Evolutionary conservation across 2,113 vertebrate species (phyloP).

Genomic region (Tenebrosternarchus preto): DNA sequence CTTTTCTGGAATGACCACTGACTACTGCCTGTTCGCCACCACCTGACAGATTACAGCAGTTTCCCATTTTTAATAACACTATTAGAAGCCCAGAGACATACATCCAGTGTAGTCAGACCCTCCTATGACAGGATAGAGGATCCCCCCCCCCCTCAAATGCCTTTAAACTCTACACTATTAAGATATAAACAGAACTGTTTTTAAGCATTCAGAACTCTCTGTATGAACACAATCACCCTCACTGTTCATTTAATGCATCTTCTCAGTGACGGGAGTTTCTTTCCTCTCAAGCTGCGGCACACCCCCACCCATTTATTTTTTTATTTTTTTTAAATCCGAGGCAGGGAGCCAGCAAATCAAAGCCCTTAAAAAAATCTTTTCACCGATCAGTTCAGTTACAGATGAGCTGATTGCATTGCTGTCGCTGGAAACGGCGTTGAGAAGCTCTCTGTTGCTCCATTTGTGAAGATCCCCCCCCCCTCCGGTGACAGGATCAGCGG

Average conservation of each 20-base stretch:
- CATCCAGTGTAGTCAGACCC: not conserved
- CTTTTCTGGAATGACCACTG: not conserved
- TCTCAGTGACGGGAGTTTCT: not conserved
- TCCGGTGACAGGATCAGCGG: not conserved
- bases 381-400: not conserved
- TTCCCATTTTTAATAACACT: not conserved
- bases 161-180: not conserved
- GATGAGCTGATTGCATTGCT: not conserved
- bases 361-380: slow-evolving; percentile 5
- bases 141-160: not conserved
- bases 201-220: not conserved
- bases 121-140: not conserved
- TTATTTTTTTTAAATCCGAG: not conserved
- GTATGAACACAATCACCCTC: not conserved
- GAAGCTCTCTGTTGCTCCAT: not conserved
- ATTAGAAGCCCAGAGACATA: not conserved
- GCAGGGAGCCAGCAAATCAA: slow-evolving; percentile 24
- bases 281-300: not conserved
- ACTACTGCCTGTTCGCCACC: not conserved
- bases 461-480: no score
- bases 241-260: not conserved
- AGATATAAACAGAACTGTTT: not conserved
- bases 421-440: not conserved
- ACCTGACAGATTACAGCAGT: not conserved
- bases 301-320: no score